Conservation (phyloP, 2,797 vertebrate genomes). For the Bovichtus diacanthus region DNA sequence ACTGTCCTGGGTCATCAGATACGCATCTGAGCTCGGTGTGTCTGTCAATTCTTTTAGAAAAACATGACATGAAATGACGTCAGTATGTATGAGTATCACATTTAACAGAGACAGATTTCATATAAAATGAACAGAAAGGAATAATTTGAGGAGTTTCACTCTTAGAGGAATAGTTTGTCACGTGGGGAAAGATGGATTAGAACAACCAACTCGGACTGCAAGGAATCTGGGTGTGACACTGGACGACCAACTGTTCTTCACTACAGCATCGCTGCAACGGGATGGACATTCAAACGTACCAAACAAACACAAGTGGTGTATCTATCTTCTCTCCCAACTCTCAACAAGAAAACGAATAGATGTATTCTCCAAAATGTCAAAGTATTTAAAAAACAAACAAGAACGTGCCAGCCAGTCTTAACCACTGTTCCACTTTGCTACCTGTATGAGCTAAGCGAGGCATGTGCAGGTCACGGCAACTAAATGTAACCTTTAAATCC, state of each 20-base stretch:
- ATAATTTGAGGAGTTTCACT: neutral
- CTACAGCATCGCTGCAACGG: no score
- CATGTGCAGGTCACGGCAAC: neutral
- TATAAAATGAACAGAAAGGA: neutral
- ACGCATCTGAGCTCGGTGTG: neutral
- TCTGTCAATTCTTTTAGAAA: conserved; percentile 3
- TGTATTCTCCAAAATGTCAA: neutral
- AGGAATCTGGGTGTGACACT: no score
- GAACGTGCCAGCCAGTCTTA: neutral
- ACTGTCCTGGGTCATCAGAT: conserved; percentile 23
- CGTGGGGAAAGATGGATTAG: conserved; percentile 1
- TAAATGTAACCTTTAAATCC: conserved; percentile 56
- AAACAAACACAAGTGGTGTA: neutral
- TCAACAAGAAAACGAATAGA: neutral
- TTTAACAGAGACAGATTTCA: neutral
- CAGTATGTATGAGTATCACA: neutral
- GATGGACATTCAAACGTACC: neutral
- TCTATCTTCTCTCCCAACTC: neutral
- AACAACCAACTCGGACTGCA: no score
- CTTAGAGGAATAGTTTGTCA: neutral
- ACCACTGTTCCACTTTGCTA: neutral
- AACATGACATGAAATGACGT: conserved; percentile 3
- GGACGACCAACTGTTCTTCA: no score
- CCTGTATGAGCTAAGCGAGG: conserved; percentile 30
- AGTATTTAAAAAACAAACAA: neutral